Evolutionary conservation across 2,797 vertebrate genomes (phyloP).

Genomic region (Pelobates cultripes): DNA sequence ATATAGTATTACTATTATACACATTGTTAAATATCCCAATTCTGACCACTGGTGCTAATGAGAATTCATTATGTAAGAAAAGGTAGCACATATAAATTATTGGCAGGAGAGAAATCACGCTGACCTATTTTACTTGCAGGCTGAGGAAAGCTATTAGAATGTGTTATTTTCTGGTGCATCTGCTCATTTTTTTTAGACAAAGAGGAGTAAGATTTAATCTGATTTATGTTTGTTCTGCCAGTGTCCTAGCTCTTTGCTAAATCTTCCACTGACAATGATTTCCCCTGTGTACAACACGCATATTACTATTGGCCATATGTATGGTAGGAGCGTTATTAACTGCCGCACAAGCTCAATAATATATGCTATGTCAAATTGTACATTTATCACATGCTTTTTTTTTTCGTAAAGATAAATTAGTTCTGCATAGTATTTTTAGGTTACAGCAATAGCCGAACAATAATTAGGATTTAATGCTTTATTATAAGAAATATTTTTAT

Average conservation of each 20-base stretch:
- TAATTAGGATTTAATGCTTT: no score
- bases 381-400: background rate
- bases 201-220: conserved; percentile 26
- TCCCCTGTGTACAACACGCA: conserved; percentile 10
- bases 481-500: no score
- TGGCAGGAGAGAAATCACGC: conserved; percentile 4
- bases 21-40: background rate
- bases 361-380: background rate
- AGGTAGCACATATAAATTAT: conserved; percentile 20
- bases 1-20: background rate
- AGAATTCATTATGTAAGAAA: conserved; percentile 15
- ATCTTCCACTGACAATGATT: conserved; percentile 14
- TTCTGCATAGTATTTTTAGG: no score
- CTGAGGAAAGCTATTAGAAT: conserved; percentile 21
- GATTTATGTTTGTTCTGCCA: conserved; percentile 21
- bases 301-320: conserved; percentile 11
- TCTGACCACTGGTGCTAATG: background rate
- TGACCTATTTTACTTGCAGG: conserved; percentile 38
- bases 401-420: no score
- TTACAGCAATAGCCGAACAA: no score
- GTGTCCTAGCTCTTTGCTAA: conserved; percentile 6
- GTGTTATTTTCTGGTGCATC: conserved; percentile 21
- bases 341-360: background rate
- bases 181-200: conserved; percentile 10
- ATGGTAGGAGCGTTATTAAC: background rate